Base-by-base conservation (phyloP, 1,140 invertebrate genomes). In the Macrobrachium nipponense region DNA sequence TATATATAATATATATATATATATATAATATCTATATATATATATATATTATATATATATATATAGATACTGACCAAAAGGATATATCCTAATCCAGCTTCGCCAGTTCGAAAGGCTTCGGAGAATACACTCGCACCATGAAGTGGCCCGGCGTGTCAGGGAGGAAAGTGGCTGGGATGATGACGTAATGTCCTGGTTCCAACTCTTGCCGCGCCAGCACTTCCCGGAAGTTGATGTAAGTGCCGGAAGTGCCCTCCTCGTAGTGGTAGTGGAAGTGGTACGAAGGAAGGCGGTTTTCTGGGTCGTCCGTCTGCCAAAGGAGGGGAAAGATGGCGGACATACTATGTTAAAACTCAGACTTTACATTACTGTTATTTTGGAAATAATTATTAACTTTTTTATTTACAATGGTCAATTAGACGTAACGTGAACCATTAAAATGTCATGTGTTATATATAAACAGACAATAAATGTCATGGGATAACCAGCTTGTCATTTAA, bases 151-250 rank as follows among this genome's bases (percentile, higher is more conserved):
- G 90, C 20, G 91, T 87, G 59, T 93, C 90, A 8, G 93, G 92
- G 82, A 93, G 92, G 90, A 93, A 94, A 10, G 94, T 94, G 2
- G 94, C 93, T 8, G 94, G 93, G 62, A 94, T 91, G 76, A 94
- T 92, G 62, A 93, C 91, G 88, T 94, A 94, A 15, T 91, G 90
- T 8, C 94, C 94, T 12, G 92, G 91, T 11, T 90, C 88, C 43
- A 94, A 89, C 83, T 92, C 91, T 89, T 93, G 92, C 23, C 93
- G 90, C 5, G 91, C 91, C 88, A 93, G 92, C 7, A 94, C 91
- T 90, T 94, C 93, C 64, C 93, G 90, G 88, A 92, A 91, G 90
- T 94, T 94, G 89, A 94, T 93, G 88, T 94, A 94, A 10, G 92
- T 91, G 18, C 93, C 93, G 8, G 93, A 93, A 64, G 92, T 92